A percentile compares a stretch with the other conserved stretches of the same genome.
These are phyloP conservation scores for Philypnodon macrostomus DNA, from an alignment of 2,797 vertebrate genomes.

Conservation along the genomic window DNA sequence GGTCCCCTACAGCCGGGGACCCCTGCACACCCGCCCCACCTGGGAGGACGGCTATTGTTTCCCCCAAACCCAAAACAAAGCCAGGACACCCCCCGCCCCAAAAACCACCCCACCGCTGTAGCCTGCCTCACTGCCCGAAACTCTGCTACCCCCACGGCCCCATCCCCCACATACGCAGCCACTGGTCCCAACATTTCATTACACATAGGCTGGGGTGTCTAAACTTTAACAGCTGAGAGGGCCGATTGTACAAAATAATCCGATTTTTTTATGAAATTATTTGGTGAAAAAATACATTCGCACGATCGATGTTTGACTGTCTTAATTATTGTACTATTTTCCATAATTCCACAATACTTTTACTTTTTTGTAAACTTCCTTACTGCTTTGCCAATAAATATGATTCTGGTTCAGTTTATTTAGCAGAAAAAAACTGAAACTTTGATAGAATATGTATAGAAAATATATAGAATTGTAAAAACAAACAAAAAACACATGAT, in stretches of 20 bases:
- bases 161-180: background rate
- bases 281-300: too few relatives aligned
- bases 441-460: too few relatives aligned
- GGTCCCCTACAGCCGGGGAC: conserved; percentile 54
- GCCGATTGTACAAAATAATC: background rate
- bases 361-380: too few relatives aligned
- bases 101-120: conserved; percentile 9
- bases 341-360: too few relatives aligned
- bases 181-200: conserved; percentile 65
- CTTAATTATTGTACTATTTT: too few relatives aligned
- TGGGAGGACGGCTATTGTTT: conserved; percentile 75
- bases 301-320: too few relatives aligned
- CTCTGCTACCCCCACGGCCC: conserved; percentile 30
- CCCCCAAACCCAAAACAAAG: conserved; percentile 69
- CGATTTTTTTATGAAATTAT: background rate
- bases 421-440: too few relatives aligned
- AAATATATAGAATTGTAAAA: too few relatives aligned
- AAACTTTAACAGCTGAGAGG: conserved; percentile 7
- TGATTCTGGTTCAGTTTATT: too few relatives aligned
- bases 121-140: conserved; percentile 10
- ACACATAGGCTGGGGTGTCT: conserved; percentile 46
- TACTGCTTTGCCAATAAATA: too few relatives aligned
- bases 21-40: conserved; percentile 51
- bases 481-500: too few relatives aligned
- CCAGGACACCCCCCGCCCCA: conserved; percentile 39